phyloP scores from a whole-genome alignment of 2,113 vertebrate genomes.

The Cochlearius cochlearius region DNA sequence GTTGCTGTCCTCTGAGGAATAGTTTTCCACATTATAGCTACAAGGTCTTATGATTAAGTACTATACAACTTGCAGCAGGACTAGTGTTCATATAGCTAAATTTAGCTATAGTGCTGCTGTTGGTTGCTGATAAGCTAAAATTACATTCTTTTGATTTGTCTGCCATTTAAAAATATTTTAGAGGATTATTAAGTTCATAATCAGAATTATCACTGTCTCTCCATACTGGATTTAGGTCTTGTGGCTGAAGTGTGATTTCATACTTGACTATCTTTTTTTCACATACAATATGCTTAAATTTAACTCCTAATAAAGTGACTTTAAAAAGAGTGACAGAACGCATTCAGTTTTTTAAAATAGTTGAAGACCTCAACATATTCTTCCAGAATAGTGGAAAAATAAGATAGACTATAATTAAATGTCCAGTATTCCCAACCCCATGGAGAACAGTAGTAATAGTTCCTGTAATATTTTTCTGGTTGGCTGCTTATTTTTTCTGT shows the following conservation, averaged over 20 bases:
- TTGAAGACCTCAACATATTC: neutral
- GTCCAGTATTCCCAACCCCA: neutral
- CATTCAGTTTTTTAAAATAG: neutral
- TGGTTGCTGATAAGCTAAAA: slow-evolving; percentile 60
- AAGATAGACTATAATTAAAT: neutral
- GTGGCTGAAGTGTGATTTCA: slow-evolving; percentile 36
- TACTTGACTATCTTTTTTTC: slow-evolving; percentile 46
- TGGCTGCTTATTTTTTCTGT: neutral
- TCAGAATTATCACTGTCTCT: slow-evolving; percentile 45
- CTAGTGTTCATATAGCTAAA: slow-evolving; percentile 19
- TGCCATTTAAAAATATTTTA: slow-evolving; percentile 52
- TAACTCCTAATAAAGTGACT: neutral
- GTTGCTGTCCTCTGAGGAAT: neutral
- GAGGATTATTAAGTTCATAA: slow-evolving; percentile 51
- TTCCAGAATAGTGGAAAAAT: neutral
- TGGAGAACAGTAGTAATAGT: neutral
- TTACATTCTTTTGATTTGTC: slow-evolving; percentile 50
- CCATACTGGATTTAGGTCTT: slow-evolving; percentile 6
- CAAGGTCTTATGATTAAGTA: slow-evolving; percentile 39
- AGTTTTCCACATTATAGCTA: neutral
- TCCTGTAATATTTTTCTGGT: neutral
- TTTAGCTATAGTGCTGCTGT: slow-evolving; percentile 33
- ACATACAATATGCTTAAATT: slow-evolving; percentile 32
- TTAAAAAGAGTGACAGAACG: neutral
- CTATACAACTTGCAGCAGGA: neutral